Conservation (phyloP, 2,113 vertebrate genomes). For the Cyanoramphus novaezelandiae region DNA sequence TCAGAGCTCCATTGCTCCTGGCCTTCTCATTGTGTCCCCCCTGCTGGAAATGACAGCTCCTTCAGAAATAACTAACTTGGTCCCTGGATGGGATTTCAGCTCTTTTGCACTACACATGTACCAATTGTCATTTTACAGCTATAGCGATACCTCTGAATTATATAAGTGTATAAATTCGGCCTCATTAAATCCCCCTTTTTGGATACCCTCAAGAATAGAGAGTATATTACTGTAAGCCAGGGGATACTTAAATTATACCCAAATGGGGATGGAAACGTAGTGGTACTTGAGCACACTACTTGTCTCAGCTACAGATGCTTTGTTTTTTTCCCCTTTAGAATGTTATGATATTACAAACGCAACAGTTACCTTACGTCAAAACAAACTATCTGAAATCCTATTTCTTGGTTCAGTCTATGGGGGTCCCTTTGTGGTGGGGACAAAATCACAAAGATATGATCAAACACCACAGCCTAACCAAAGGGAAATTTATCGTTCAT, state of each 20-base stretch:
- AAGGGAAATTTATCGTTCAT: conserved; percentile 23
- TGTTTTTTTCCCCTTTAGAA: background rate
- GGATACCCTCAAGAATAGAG: background rate
- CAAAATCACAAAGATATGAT: conserved; percentile 6
- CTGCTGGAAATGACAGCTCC: conserved; percentile 83
- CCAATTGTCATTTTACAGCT: conserved; percentile 56
- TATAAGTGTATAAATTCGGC: conserved; percentile 44
- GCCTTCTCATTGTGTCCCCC: conserved; percentile 71
- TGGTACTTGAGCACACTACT: conserved; percentile 7
- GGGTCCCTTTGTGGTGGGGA: background rate
- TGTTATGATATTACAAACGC: conserved; percentile 33
- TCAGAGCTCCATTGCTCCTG: conserved; percentile 83
- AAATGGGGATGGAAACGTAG: conserved; percentile 3
- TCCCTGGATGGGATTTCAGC: conserved; percentile 85
- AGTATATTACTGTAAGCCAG: conserved; percentile 21
- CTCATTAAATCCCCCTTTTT: conserved; percentile 14
- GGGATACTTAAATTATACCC: conserved; percentile 46
- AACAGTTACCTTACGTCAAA: conserved; percentile 30
- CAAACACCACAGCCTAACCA: background rate
- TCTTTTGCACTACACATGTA: conserved; percentile 73
- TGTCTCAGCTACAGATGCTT: conserved; percentile 27
- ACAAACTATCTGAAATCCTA: conserved; percentile 14
- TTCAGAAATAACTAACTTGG: conserved; percentile 75
- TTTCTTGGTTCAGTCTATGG: conserved; percentile 12
- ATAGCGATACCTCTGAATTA: conserved; percentile 52